Evolutionary conservation across 2,797 vertebrate genomes (phyloP), one percentile per base, ranked within the genome.

Genomic region (Myoxocephalus aenaeus): DNA sequence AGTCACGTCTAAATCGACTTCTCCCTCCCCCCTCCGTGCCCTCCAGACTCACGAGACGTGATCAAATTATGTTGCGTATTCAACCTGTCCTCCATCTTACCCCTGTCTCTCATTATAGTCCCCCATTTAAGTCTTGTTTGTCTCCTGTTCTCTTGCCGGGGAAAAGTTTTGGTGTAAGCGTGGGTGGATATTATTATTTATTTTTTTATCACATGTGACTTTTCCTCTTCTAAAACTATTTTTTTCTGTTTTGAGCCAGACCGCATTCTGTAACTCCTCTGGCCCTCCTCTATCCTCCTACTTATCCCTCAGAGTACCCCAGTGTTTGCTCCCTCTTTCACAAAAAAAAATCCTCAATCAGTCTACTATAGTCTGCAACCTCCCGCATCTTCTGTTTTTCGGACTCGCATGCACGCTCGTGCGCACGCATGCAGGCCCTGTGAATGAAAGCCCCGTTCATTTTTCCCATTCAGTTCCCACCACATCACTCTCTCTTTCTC

Each of bases 401-500:
- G 1, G 42, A 46, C 17, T 15, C 53, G 20, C 20, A 71, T 3
- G 58, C 51, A 1, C 38, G 51, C 27, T 3, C 10, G 22, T 20
- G 9, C 18, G 14, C 70, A 71, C 7, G 34, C 51, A 1, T 44
- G 51, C 27, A 5, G 27, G 5, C n/a, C 7, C 9, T 59, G 80
- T 87, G 82, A 93, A 90, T 87, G 90, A 88, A 90, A 80, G 76
- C 86, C 88, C 87, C 66, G 85, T 85, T 88, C 82, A 84, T 83
- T 85, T 82, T 88, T 29, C 70, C 84, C 78, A 59, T 36, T 59
- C 73, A 68, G 70, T 80, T 86, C 72, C 79, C 81, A 68, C 64
- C 25, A 36, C 75, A 29, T 64, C 80, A 40, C 70, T 71, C 80
- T 78, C 61, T 70, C 81, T 74, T 57, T 80, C 80, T 82, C 84